Conservation (phyloP, 2,888 invertebrate species). For the Actias luna region DNA sequence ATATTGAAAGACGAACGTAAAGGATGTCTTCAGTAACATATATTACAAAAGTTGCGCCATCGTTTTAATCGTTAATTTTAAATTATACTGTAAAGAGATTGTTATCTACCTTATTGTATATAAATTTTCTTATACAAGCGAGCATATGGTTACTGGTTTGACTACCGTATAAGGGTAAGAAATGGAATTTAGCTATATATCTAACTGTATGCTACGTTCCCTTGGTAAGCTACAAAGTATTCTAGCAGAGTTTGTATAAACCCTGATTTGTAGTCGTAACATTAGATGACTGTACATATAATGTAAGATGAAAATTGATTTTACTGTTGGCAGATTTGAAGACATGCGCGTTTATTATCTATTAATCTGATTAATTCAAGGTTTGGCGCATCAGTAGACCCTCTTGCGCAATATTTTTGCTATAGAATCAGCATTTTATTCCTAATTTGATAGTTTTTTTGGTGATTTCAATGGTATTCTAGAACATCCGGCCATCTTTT, state of each 20-base stretch:
- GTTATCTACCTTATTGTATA: background rate
- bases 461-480: background rate
- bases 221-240: constrained; percentile 4
- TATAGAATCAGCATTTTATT: background rate
- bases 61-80: background rate
- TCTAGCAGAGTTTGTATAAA: background rate
- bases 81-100: background rate
- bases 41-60: background rate
- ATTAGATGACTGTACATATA: background rate
- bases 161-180: constrained; percentile 69
- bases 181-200: background rate
- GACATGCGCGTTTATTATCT: background rate
- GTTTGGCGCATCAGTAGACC: background rate
- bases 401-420: background rate
- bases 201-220: background rate
- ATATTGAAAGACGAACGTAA: background rate
- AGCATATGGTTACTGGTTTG: constrained; percentile 66
- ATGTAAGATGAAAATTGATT: background rate
- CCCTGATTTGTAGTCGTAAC: background rate
- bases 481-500: background rate
- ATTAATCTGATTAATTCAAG: too few relatives aligned
- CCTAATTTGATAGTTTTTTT: background rate
- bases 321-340: background rate
- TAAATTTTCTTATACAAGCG: constrained; percentile 47
- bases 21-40: background rate